Conservation (phyloP, 2,888 invertebrate species). For the Slavum lentiscoides region DNA sequence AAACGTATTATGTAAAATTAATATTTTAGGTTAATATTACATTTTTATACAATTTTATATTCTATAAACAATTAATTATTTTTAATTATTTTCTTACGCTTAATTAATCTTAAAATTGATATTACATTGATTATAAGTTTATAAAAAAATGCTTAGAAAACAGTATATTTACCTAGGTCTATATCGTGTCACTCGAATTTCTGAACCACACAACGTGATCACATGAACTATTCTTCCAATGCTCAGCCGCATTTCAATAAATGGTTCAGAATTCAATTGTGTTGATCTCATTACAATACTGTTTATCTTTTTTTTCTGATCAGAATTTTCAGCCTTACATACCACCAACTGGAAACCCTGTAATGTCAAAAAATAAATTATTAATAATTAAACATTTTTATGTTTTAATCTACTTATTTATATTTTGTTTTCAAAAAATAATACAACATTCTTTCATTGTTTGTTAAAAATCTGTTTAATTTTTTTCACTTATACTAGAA, state of each 20-base stretch:
- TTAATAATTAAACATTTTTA: neutral
- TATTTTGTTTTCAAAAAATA: too few species aligned
- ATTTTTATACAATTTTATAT: too few species aligned
- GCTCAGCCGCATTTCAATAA: constrained; percentile 62
- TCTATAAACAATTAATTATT: too few species aligned
- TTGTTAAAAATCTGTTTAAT: constrained; percentile 1
- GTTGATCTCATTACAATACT: constrained; percentile 61
- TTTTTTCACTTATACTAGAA: neutral
- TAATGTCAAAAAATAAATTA: constrained; percentile 9
- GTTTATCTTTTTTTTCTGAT: constrained; percentile 53
- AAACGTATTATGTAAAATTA: too few species aligned
- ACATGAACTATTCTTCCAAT: constrained; percentile 95
- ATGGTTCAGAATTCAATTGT: constrained; percentile 59
- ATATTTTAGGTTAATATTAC: too few species aligned
- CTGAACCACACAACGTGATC: constrained; percentile 80
- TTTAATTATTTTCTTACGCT: too few species aligned
- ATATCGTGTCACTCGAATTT: constrained; percentile 92
- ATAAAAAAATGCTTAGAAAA: neutral
- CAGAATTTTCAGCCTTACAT: constrained; percentile 60
- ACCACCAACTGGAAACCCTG: constrained; percentile 85
- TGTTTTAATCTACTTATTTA: neutral
- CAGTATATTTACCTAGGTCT: constrained; percentile 71
- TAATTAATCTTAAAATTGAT: too few species aligned
- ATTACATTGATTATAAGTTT: too few species aligned
- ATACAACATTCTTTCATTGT: too few species aligned